Base-by-base conservation (phyloP, 2,113 vertebrate species). In the Lepidothrix coronata region DNA sequence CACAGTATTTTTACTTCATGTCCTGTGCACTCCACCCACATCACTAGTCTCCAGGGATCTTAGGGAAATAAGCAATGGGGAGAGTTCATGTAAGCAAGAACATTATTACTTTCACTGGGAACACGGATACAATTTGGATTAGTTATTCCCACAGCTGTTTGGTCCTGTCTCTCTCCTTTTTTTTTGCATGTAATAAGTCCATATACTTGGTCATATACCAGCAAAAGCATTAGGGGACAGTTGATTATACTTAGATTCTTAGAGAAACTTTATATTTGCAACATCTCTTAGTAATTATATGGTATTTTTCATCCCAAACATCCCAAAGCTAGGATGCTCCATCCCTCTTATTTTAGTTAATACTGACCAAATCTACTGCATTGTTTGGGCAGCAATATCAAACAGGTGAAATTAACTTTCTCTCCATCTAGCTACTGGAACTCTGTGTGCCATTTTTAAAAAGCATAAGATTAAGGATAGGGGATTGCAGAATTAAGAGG, bases 21-120 rank as follows among this genome's bases (percentile, higher is more conserved):
- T 79, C 94, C 91, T 82, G 65, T 65, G 61, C 25, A 57, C 91
- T 88, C 91, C 93, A 96, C 94, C 89, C 77, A 88, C 15, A 66
- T 14, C 11, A 11, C 17, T 21, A 30, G 46, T 78, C 81, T 93
- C 93, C 58, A 62, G 78, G 25, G 91, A 51, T 39, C 49, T 31
- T 49, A 49, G 33, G 54, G 66, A 95, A 95, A 89, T 43, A 75
- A 75, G 80, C 30, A 59, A 93, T 3, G 1, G 25, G 51, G 43
- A 81, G 5, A 77, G 58, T 43, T 95, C 87, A 84, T 75, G 61
- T 52, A 52, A 94, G 84, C 61, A 87, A 49, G 57, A 76, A 85
- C 80, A 30, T 87, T 68, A 94, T 71, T 89, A n/a, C 43, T 72
- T 78, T 35, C 86, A 81, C 65, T 57, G 28, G 39, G 65, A 95